Conservation (phyloP, 2,888 invertebrate species). For the Caenorhabditis doughertyi region DNA sequence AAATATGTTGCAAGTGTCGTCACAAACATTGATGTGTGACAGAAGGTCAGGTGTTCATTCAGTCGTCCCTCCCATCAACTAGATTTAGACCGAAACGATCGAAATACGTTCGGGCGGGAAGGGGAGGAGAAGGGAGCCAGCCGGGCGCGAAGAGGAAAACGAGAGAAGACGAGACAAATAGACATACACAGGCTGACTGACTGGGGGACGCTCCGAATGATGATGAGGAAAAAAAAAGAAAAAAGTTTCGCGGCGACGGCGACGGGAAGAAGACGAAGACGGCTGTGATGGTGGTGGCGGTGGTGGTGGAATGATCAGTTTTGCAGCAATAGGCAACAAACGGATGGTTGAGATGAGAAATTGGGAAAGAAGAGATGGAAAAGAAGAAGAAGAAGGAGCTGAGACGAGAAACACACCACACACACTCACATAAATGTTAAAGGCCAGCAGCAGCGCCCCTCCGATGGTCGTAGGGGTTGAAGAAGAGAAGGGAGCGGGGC, state of each 20-base stretch:
- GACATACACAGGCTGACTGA: constrained; percentile 52
- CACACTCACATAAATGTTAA: constrained; percentile 55
- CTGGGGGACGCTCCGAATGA: constrained; percentile 54
- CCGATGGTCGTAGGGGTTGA: constrained; percentile 33
- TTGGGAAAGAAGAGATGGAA: constrained; percentile 23
- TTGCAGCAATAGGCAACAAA: constrained; percentile 49
- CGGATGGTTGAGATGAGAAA: constrained; percentile 42
- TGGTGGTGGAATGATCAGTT: constrained; percentile 59
- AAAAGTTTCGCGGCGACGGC: constrained; percentile 41
- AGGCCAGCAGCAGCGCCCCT: constrained; percentile 51
- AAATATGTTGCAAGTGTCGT: constrained; percentile 9
- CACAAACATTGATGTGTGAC: not conserved
- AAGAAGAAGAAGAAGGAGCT: constrained; percentile 31
- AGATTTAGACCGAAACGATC: constrained; percentile 51
- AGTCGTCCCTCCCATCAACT: constrained; percentile 16
- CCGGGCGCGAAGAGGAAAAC: constrained; percentile 19
- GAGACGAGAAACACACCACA: constrained; percentile 55
- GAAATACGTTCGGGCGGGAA: constrained; percentile 39
- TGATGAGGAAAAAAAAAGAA: constrained; percentile 24
- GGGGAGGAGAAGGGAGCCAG: not conserved
- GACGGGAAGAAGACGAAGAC: constrained; percentile 33
- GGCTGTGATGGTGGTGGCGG: constrained; percentile 48
- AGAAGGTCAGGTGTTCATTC: constrained; percentile 52
- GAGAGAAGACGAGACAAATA: constrained; percentile 55
- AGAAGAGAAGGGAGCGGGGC: constrained; percentile 41